Conservation (phyloP, 2,888 invertebrate species). For the Sinodicranocentrus sp. region DNA sequence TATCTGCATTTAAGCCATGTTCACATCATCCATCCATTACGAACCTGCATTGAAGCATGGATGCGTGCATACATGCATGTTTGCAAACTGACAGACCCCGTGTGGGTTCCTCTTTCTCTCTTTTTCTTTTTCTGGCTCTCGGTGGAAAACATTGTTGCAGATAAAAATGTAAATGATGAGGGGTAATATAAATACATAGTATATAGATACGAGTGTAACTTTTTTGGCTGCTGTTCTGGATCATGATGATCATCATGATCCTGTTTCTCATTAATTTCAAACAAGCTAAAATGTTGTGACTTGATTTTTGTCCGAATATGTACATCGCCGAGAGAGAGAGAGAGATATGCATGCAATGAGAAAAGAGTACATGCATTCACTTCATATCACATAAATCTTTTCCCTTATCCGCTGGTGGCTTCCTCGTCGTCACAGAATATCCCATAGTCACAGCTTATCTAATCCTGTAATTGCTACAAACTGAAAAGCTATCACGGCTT, state of each 20-base stretch:
- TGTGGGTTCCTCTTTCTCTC: conserved; percentile 24
- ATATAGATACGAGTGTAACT: background rate
- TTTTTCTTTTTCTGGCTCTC: background rate
- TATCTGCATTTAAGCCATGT: background rate
- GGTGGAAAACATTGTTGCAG: background rate
- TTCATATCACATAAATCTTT: conserved; percentile 13
- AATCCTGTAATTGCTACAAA: conserved; percentile 5
- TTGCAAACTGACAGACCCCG: conserved; percentile 39
- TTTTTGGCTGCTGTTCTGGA: conserved; percentile 33
- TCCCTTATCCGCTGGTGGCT: conserved; percentile 1
- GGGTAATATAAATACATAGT: background rate
- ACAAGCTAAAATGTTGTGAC: conserved; percentile 26
- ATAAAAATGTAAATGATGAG: conserved; percentile 5
- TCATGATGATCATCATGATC: conserved; percentile 48
- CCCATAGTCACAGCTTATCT: conserved; percentile 10
- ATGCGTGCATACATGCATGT: conserved; percentile 23
- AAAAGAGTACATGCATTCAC: background rate
- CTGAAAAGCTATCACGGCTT: no score
- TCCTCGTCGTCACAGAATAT: background rate
- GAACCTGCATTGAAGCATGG: background rate
- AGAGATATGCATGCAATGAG: background rate
- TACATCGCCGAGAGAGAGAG: no score
- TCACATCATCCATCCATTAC: conserved; percentile 25
- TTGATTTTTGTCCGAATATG: conserved; percentile 19
- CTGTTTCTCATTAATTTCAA: conserved; percentile 44